A percentile compares a stretch with the other conserved stretches of the same genome.
Evolutionary conservation across 1,140 invertebrate species (phyloP).

Genomic region (Saccostrea echinata): DNA sequence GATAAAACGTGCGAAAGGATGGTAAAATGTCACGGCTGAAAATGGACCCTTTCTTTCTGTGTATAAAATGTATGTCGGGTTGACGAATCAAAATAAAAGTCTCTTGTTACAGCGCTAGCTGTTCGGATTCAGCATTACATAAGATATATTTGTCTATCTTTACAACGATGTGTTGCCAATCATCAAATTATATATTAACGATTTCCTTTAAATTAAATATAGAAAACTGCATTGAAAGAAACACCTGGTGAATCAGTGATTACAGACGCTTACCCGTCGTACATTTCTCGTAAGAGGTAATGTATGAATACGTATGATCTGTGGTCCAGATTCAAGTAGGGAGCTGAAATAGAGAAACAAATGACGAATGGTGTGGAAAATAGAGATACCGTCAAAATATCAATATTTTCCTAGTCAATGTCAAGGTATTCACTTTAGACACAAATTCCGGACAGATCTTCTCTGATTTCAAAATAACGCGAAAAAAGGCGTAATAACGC

Average conservation of each 20-base stretch:
- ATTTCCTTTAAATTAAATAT: background rate
- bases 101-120: slow-evolving; percentile 14
- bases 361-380: background rate
- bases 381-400: slow-evolving; percentile 10
- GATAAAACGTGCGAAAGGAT: slow-evolving; percentile 23
- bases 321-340: background rate
- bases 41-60: slow-evolving; percentile 1
- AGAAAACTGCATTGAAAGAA: too few relatives aligned
- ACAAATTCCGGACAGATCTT: slow-evolving; percentile 5
- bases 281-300: background rate
- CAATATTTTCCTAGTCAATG: background rate
- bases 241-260: too few relatives aligned
- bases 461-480: background rate
- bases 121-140: background rate
- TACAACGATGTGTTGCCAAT: background rate
- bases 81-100: background rate
- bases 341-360: background rate
- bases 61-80: background rate
- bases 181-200: background rate
- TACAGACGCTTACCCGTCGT: too few relatives aligned
- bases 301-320: background rate
- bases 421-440: background rate
- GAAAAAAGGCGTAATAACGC: too few relatives aligned
- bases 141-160: background rate
- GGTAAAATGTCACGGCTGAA: slow-evolving; percentile 23